A percentile compares a stretch with the other conserved stretches of the same genome.
phyloP scores from a whole-genome alignment of 2,888 invertebrate genomes.

The Drosophila cognata region DNA sequence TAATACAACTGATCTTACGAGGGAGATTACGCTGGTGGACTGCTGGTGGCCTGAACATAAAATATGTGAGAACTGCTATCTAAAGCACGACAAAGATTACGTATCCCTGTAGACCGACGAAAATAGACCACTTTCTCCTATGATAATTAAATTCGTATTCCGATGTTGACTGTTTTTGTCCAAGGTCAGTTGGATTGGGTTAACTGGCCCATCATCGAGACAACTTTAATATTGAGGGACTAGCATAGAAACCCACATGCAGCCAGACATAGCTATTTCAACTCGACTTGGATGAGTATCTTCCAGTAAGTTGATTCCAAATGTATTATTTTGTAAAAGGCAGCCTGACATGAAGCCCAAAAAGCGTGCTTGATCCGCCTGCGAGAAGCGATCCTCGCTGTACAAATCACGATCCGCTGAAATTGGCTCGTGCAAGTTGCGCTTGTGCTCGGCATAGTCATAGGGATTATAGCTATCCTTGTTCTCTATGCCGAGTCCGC shows the following conservation, averaged over 20 bases:
- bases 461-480: constrained; percentile 93
- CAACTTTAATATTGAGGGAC: neutral
- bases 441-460: constrained; percentile 91
- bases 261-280: no score
- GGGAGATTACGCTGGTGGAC: neutral
- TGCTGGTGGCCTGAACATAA: neutral
- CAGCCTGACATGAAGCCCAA: constrained; percentile 86
- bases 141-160: neutral
- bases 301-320: neutral
- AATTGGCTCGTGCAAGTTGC: constrained; percentile 93
- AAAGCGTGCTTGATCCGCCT: constrained; percentile 87
- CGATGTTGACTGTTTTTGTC: neutral
- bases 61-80: neutral
- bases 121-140: neutral
- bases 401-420: constrained; percentile 89
- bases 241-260: neutral
- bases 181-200: neutral
- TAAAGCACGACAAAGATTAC: neutral
- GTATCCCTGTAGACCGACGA: neutral
- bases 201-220: neutral
- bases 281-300: neutral
- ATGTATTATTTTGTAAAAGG: constrained; percentile 40
- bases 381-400: constrained; percentile 90
- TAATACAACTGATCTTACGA: neutral
- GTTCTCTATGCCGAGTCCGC: constrained; percentile 88